A percentile compares a stretch with the other conserved stretches of the same genome.
phyloP scores from a whole-genome alignment of 1,140 invertebrate species.

The Caenorhabditis elegans region DNA sequence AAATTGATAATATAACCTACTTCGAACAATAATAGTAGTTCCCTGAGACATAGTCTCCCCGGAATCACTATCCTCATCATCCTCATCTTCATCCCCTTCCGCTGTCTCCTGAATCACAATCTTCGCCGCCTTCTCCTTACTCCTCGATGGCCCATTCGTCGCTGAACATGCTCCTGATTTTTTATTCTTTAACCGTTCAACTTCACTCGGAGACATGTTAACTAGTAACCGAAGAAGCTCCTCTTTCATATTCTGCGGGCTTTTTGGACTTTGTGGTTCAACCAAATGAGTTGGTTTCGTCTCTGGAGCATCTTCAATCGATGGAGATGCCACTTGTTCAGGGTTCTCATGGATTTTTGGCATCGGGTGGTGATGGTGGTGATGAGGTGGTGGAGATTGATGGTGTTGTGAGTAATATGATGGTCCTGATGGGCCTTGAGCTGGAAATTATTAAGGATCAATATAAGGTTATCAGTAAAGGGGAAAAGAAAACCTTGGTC shows the following conservation, averaged over 20 bases:
- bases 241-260: slow-evolving; percentile 39
- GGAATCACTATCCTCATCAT: slow-evolving; percentile 43
- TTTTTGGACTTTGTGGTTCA: neutral
- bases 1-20: neutral
- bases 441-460: too few species aligned
- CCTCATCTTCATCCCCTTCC: slow-evolving; percentile 41
- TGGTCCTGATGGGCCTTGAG: neutral
- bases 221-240: slow-evolving; percentile 44
- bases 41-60: neutral
- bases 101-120: slow-evolving; percentile 6
- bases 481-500: neutral
- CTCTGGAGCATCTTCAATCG: neutral
- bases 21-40: neutral
- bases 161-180: neutral
- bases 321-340: neutral
- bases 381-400: neutral
- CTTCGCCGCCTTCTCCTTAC: neutral
- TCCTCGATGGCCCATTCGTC: slow-evolving; percentile 2
- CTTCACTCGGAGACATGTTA: slow-evolving; percentile 47
- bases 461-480: neutral
- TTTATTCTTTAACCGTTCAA: slow-evolving; percentile 40
- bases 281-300: neutral
- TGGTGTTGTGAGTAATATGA: slow-evolving; percentile 5
- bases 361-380: neutral
- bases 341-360: slow-evolving; percentile 21